phyloP scores from a whole-genome alignment of 2,797 vertebrate genomes.

The Sus cebifrons region DNA sequence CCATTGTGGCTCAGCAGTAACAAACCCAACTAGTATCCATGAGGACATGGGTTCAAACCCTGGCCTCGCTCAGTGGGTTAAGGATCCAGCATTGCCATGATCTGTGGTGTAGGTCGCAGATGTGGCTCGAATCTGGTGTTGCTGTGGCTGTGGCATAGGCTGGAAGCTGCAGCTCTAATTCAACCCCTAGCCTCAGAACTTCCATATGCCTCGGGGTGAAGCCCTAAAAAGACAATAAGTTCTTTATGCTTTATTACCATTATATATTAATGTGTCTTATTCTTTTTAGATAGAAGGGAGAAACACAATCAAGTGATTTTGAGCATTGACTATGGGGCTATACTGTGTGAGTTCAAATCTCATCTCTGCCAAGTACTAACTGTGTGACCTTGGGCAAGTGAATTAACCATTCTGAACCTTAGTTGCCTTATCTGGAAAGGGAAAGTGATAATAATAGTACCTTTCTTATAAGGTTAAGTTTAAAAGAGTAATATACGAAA shows the following conservation, averaged over 20 bases:
- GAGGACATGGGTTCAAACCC: too few relatives aligned
- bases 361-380: not conserved
- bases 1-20: too few relatives aligned
- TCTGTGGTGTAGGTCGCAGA: too few relatives aligned
- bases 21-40: too few relatives aligned
- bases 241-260: not conserved
- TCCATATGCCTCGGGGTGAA: too few relatives aligned
- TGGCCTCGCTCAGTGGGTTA: too few relatives aligned
- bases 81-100: too few relatives aligned
- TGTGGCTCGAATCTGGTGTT: too few relatives aligned
- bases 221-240: not conserved
- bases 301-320: not conserved
- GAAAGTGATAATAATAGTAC: not conserved
- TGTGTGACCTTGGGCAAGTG: not conserved
- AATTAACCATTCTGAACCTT: not conserved
- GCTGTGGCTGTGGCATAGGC: too few relatives aligned
- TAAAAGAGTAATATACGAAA: not conserved
- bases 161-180: too few relatives aligned
- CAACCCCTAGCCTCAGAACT: too few relatives aligned
- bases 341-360: not conserved
- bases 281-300: not conserved
- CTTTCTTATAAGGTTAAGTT: not conserved
- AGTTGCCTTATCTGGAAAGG: not conserved
- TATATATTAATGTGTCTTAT: not conserved
- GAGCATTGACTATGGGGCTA: not conserved